phyloP scores from a whole-genome alignment of 2,797 vertebrate genomes.

The Lepilemur septentrionalis region DNA sequence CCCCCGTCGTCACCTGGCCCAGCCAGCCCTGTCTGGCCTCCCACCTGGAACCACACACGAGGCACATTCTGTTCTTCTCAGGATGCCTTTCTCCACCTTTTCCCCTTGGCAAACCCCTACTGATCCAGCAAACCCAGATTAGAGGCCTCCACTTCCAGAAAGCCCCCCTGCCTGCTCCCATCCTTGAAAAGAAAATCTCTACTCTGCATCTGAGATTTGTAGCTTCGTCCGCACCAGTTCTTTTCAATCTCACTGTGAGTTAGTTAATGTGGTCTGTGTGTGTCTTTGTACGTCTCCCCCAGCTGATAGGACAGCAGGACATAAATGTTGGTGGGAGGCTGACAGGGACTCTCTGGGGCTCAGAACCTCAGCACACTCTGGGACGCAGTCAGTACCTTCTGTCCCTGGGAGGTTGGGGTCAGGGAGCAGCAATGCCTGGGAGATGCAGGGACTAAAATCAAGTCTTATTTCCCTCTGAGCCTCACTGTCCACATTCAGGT shows the following conservation, averaged over 20 bases:
- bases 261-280: neutral
- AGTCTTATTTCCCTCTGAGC: neutral
- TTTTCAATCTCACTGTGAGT: too few species aligned
- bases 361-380: neutral
- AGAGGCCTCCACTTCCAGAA: neutral
- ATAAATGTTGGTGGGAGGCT: neutral
- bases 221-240: neutral
- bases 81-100: neutral
- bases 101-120: neutral
- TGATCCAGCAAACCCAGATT: neutral
- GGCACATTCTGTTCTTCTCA: neutral
- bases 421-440: neutral
- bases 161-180: neutral
- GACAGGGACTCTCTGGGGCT: neutral
- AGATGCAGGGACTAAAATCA: neutral
- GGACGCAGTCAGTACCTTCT: neutral
- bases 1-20: neutral
- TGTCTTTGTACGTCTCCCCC: neutral
- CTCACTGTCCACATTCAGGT: fast-evolving
- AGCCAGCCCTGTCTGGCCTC: neutral
- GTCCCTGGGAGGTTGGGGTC: neutral
- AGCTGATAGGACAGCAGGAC: neutral
- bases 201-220: neutral
- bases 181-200: neutral
- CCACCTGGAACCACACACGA: neutral